Percentiles rank a stretch among this genome's conserved stretches.
These are phyloP conservation scores for Littorina saxatilis DNA, from an alignment of 1,140 invertebrate species.

Conservation along the genomic window DNA sequence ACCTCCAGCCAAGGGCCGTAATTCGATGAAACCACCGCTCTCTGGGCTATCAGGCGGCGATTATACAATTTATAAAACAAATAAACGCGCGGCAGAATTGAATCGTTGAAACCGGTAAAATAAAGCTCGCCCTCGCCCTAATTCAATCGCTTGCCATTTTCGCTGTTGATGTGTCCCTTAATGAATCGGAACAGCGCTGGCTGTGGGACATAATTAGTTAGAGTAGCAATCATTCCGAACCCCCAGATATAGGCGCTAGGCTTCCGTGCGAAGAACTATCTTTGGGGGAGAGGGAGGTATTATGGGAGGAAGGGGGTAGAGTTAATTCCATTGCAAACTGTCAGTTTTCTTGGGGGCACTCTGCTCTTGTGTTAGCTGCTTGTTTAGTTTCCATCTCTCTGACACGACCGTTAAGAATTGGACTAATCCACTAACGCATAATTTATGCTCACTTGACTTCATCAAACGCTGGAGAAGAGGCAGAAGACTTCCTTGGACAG, in stretches of 20 bases:
- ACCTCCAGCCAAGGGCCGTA: conserved; percentile 17
- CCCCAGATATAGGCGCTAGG: conserved; percentile 17
- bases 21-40: conserved; percentile 26
- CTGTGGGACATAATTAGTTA: conserved; percentile 33
- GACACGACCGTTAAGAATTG: not conserved
- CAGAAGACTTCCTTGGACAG: too few relatives aligned
- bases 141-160: conserved; percentile 33
- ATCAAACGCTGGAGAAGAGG: too few relatives aligned
- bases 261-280: conserved; percentile 29
- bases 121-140: conserved; percentile 22
- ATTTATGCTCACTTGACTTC: too few relatives aligned
- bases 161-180: conserved; percentile 29
- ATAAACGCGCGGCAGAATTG: conserved; percentile 34
- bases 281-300: not conserved
- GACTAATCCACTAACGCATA: too few relatives aligned
- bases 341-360: not conserved
- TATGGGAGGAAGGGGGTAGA: not conserved
- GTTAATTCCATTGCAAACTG: conserved; percentile 33
- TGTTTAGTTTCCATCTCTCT: not conserved
- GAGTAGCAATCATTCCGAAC: conserved; percentile 41
- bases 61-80: conserved; percentile 43
- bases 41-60: conserved; percentile 22
- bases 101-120: conserved; percentile 35
- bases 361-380: not conserved
- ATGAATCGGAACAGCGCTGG: conserved; percentile 31